Evolutionary conservation across 2,888 invertebrate genomes (phyloP), one percentile per base, ranked within the genome.

Genomic region (Laothoe populi): DNA sequence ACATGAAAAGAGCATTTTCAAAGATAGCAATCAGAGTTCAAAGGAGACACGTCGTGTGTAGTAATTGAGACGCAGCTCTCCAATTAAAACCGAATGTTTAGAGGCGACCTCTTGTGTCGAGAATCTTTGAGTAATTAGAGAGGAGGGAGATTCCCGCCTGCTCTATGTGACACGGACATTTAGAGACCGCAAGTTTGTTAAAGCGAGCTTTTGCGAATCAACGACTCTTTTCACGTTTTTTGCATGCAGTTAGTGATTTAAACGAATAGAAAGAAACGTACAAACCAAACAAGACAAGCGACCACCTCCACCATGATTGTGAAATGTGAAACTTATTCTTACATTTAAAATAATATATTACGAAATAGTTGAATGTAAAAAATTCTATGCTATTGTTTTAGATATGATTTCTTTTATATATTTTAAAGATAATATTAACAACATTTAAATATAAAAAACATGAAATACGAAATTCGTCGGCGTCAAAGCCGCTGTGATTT

Each of bases 21-120:
- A 82, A 88, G 86, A 86, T 79, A 83, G 84, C 82, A 86, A 86
- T 84, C 83, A 79, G 71, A 82, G 83, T 85, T 90, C 87, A 90
- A 90, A 89, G 87, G 80, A 74, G 74, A 75, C 79, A 83, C 79
- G 79, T 74, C 79, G 83, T 85, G 78, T 86, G 83, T 86, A 79
- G 82, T 86, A 86, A 86, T 86, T 83, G 85, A 88, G 83, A 77
- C 72, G 78, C 71, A 72, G 77, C 86, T 78, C 88, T 90, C 88
- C 89, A 92, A 92, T 92, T 92, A 90, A 91, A 86, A 84, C 75
- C 70, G 81, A 85, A 86, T 83, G 84, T 87, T 87, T 84, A 83
- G 82, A 79, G 76, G 70, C 63, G 78, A 74, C 65, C 73, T 70
- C 72, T 69, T 70, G 74, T 74, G 71, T 69, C 70, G 74, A 74